Base-by-base conservation (phyloP, 2,797 vertebrate genomes). In the Malurus splendens region DNA sequence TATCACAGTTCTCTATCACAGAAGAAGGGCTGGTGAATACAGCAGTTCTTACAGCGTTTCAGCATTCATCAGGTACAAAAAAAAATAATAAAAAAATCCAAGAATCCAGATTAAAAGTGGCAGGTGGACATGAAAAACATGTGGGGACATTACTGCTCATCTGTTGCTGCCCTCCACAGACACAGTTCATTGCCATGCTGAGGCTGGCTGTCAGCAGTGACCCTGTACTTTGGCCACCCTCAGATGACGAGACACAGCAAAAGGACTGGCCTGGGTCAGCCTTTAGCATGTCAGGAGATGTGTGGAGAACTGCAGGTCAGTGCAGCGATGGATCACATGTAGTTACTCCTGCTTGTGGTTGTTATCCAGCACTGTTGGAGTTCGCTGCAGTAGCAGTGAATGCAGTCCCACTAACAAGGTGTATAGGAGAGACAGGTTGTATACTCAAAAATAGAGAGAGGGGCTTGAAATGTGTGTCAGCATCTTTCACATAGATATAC, bases 281-380 rank as follows among this genome's bases (percentile, higher is more conserved):
- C 45, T 19, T 13, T 23, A 3, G 10, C 8, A 3, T 0, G 3
- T 27, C n/a, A 32, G 47, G 44, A 61, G 64, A 7, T 38, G 23
- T 4, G 14, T 54, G 70, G 23, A 54, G 36, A 54, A 7, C 23
- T 18, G 22, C 33, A 6, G 5, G 9, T 25, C 28, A 15, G 27
- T 27, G 39, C 33, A 41, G 52, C 0, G 0, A 18, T 17, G 25
- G 50, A 25, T 64, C 20, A 23, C 9, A 0, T 23, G 13, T 52
- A 48, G 42, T 39, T 57, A 10, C 23, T 86, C 24, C 67, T 67
- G 38, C 38, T 64, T 55, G 20, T 57, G 30, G 7, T 59, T n/a
- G n/a, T 65, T 57, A 25, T 12, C 24, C 24, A 4, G 54, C 61
- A 20, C 36, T 12, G 18, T 33, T 30, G 1, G 56, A 30, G 28